Evolutionary conservation across 2,888 invertebrate genomes (phyloP).

Genomic region (Macaria notata): DNA sequence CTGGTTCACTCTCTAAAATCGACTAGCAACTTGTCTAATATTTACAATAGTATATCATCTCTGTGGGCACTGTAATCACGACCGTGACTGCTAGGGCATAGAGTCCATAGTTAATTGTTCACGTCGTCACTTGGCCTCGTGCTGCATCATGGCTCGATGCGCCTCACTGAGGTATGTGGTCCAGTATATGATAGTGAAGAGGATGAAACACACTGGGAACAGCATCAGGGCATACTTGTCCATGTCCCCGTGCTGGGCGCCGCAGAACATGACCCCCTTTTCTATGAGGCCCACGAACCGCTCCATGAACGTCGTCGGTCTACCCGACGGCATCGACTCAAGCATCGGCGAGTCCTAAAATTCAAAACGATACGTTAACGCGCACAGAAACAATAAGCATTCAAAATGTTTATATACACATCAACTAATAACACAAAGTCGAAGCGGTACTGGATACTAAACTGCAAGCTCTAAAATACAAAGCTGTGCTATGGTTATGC

Average conservation of each 20-base stretch:
- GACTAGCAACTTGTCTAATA: slow-evolving; percentile 72
- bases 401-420: slow-evolving; percentile 23
- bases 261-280: slow-evolving; percentile 83
- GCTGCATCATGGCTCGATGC: slow-evolving; percentile 47
- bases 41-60: slow-evolving; percentile 53
- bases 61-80: slow-evolving; percentile 49
- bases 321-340: slow-evolving; percentile 61
- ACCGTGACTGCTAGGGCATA: slow-evolving; percentile 23
- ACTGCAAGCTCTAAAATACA: slow-evolving; percentile 12
- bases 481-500: slow-evolving; percentile 19
- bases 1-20: slow-evolving; percentile 43
- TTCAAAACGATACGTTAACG: slow-evolving; percentile 22
- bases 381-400: not conserved
- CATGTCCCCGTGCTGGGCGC: slow-evolving; percentile 82
- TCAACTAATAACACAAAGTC: slow-evolving; percentile 15
- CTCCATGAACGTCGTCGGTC: slow-evolving; percentile 50
- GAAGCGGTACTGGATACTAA: slow-evolving; percentile 11
- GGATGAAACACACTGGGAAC: slow-evolving; percentile 82
- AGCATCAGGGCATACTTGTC: slow-evolving; percentile 83
- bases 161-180: slow-evolving; percentile 84
- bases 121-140: slow-evolving; percentile 44
- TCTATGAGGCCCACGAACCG: slow-evolving; percentile 71
- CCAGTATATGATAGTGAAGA: slow-evolving; percentile 84
- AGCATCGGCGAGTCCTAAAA: slow-evolving; percentile 73
- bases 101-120: slow-evolving; percentile 24